Evolutionary conservation across 30 jellyfish, hydroid and myxozoan genomes (phyloP), one percentile per base, ranked within the genome.

Genomic region (Clytia hemisphaerica): DNA sequence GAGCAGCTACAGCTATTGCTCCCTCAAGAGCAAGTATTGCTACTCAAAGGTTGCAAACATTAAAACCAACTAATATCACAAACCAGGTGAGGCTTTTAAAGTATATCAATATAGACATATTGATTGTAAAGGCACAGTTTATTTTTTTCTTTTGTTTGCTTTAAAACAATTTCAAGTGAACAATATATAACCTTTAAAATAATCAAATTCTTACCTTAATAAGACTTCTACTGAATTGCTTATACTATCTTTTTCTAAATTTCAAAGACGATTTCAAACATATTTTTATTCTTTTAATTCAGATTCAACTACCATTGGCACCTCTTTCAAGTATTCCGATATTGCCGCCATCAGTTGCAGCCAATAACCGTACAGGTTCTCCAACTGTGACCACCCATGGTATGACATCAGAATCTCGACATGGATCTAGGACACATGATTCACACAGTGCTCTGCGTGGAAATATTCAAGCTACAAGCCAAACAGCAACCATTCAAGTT

Each of bases 1-100:
- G 81, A 14, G 93, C 90, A 75, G 90, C 97, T 26, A 87, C 94
- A 5, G 93, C 94, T 0, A 75, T 86, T 37, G 92, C 99, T 36
- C 95, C 95, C 5, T 95, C 92, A 58, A 68, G 98, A 60, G 93
- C 86, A 6, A 49, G 93, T 30, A 72, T 76, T 46, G 81, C 89
- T 32, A 68, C 64, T 15, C 77, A 84, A 27, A 37, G 93, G 19
- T 58, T 88, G 45, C 95, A 95, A 5, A 69, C 95, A 1, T 61
- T 82, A 30, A 82, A 81, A 50, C 85, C 99, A 26, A 60, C 95
- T 1, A 91, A 69, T 37, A 48, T 38, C 31, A 54, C 80, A 22
- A 89, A 42, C 44, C 98, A 89, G 88, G 94, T 89, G 46, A 0
- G 58, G 37, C 38, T 33, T 32, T 12, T 65, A n/a, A n/a, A n/a